phyloP scores from a whole-genome alignment of 2,797 vertebrate genomes.

The Caiman crocodilus region DNA sequence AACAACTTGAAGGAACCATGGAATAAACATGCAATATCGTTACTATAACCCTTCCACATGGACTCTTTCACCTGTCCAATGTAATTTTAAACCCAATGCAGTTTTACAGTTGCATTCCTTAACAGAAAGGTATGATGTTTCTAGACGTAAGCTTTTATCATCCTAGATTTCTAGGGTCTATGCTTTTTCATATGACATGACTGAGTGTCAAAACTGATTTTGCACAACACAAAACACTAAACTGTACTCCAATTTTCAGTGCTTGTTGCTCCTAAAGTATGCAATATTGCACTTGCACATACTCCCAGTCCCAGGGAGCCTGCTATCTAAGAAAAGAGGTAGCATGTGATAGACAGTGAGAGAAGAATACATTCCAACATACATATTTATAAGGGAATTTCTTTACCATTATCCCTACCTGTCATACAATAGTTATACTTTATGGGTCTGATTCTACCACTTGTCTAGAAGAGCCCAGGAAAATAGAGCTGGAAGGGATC shows the following conservation, averaged over 20 bases:
- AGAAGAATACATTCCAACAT: constrained; percentile 14
- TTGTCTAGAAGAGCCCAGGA: no score
- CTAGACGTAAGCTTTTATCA: neutral
- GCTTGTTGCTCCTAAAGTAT: neutral
- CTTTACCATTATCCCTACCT: neutral
- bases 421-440: neutral
- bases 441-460: neutral
- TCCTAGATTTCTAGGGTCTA: neutral
- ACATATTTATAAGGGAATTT: constrained; percentile 2
- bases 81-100: neutral
- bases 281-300: neutral
- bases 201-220: neutral
- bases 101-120: constrained; percentile 6
- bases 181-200: neutral
- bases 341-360: neutral
- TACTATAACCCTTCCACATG: neutral
- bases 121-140: neutral
- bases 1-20: neutral
- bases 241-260: neutral
- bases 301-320: neutral
- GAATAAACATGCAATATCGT: neutral
- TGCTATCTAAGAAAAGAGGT: neutral
- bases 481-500: no score
- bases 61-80: neutral
- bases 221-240: neutral